Percentiles rank a stretch among this genome's conserved stretches.
Evolutionary conservation across 1,140 invertebrate genomes (phyloP).

Genomic region (Metopolophium dirhodum): DNA sequence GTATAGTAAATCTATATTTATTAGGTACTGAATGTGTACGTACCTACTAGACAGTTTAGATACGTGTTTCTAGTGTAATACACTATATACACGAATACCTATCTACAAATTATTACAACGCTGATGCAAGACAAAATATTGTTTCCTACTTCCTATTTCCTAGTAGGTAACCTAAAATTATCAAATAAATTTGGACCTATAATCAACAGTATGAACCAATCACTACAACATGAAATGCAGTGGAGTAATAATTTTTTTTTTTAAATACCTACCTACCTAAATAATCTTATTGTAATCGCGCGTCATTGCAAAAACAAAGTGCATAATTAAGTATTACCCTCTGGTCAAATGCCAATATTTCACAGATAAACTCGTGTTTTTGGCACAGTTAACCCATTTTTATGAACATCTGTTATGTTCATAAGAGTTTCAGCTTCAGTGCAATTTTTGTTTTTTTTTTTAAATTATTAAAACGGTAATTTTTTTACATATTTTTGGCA

Average conservation of each 20-base stretch:
- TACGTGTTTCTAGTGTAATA: too few species aligned
- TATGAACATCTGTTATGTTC: constrained; percentile 18
- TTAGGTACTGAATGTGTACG: too few species aligned
- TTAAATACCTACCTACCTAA: not conserved
- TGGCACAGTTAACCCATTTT: not conserved
- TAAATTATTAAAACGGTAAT: not conserved
- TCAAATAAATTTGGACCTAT: not conserved
- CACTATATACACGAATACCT: too few species aligned
- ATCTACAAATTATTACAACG: not conserved
- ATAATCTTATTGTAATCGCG: not conserved
- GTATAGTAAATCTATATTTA: too few species aligned
- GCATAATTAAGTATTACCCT: not conserved
- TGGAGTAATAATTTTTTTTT: not conserved
- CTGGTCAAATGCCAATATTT: constrained; percentile 28
- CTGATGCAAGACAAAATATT: not conserved
- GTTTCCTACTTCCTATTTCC: not conserved
- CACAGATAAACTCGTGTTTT: constrained; percentile 19
- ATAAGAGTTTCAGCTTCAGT: not conserved
- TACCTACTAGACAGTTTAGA: too few species aligned
- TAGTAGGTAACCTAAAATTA: not conserved
- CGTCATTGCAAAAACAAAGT: not conserved
- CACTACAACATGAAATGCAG: not conserved
- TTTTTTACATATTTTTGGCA: constrained; percentile 36
- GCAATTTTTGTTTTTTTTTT: not conserved
- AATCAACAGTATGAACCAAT: not conserved